These are phyloP conservation scores for Nyctalus aviator DNA, from an alignment of 2,797 vertebrate genomes.

Conservation along the genomic window DNA sequence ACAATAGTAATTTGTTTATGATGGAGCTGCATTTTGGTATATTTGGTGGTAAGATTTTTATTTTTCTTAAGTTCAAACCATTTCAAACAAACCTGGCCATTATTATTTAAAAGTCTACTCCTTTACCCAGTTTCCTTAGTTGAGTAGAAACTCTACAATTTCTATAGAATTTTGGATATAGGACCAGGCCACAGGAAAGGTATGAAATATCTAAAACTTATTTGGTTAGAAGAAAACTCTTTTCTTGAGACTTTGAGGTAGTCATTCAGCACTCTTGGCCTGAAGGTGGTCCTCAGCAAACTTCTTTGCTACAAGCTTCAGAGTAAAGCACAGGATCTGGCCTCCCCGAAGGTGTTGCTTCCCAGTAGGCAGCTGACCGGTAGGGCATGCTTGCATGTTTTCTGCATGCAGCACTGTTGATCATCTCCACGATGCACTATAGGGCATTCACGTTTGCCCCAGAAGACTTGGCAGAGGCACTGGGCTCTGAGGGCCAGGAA, in stretches of 20 bases:
- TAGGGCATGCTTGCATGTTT: background rate
- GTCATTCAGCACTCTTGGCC: constrained; percentile 77
- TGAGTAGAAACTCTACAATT: background rate
- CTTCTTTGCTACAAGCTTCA: constrained; percentile 67
- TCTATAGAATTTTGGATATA: constrained; percentile 40
- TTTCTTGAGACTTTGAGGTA: constrained; percentile 81
- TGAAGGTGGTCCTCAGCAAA: constrained; percentile 77
- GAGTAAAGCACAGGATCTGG: background rate
- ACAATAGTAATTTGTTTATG: constrained; percentile 46
- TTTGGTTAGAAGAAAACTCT: constrained; percentile 77
- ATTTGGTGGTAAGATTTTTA: constrained; percentile 37
- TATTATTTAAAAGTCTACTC: constrained; percentile 74
- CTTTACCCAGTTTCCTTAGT: constrained; percentile 58
- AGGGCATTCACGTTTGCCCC: background rate
- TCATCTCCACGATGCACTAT: background rate
- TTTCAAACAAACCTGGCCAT: constrained; percentile 53
- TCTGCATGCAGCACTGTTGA: background rate
- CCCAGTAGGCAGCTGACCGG: background rate
- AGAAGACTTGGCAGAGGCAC: background rate
- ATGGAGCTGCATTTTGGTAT: constrained; percentile 68
- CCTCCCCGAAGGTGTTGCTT: background rate
- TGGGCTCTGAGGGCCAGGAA: background rate
- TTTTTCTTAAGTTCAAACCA: constrained; percentile 82
- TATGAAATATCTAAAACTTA: constrained; percentile 78
- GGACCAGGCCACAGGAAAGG: constrained; percentile 59